Conservation (phyloP, 2,113 vertebrate species). For the Antechinus flavipes region DNA sequence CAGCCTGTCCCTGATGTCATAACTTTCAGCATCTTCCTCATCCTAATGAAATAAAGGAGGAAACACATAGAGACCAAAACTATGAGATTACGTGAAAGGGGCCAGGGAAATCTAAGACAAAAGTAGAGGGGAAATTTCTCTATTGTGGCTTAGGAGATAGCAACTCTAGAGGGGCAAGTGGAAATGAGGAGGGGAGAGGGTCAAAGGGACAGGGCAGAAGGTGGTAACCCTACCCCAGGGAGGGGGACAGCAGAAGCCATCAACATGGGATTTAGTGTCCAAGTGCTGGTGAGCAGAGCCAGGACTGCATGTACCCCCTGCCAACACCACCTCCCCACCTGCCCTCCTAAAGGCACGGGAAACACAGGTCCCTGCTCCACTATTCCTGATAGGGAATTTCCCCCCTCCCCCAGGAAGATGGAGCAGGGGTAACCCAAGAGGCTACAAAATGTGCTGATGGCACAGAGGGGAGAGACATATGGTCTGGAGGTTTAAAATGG, state of each 20-base stretch:
- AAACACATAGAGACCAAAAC: neutral
- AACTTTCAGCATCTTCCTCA: slow-evolving; percentile 22
- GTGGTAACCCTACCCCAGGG: slow-evolving; percentile 76
- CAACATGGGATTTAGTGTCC: slow-evolving; percentile 80
- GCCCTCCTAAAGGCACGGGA: slow-evolving; percentile 34
- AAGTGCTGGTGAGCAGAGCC: slow-evolving; percentile 67
- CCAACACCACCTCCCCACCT: slow-evolving; percentile 8
- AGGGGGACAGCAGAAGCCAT: slow-evolving; percentile 70
- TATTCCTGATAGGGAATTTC: slow-evolving; percentile 65
- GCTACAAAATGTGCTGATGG: slow-evolving; percentile 77
- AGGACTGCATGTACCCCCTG: slow-evolving; percentile 67
- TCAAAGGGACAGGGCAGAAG: slow-evolving; percentile 71
- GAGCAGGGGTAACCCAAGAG: slow-evolving; percentile 72
- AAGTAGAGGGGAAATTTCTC: slow-evolving; percentile 23
- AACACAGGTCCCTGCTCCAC: slow-evolving; percentile 23
- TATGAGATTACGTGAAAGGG: neutral
- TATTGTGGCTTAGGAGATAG: slow-evolving; percentile 62
- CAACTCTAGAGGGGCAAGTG: slow-evolving; percentile 38
- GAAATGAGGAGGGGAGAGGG: slow-evolving; percentile 62
- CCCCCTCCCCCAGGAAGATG: slow-evolving; percentile 51
- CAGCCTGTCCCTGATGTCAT: neutral
- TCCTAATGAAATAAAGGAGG: neutral
- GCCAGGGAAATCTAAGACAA: neutral
- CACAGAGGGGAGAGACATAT: slow-evolving; percentile 38
- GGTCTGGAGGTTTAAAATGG: slow-evolving; percentile 30